A percentile compares a stretch with the other conserved stretches of the same genome.
phyloP scores from a whole-genome alignment of 2,888 invertebrate species.

The Cantharis flavilabris region DNA sequence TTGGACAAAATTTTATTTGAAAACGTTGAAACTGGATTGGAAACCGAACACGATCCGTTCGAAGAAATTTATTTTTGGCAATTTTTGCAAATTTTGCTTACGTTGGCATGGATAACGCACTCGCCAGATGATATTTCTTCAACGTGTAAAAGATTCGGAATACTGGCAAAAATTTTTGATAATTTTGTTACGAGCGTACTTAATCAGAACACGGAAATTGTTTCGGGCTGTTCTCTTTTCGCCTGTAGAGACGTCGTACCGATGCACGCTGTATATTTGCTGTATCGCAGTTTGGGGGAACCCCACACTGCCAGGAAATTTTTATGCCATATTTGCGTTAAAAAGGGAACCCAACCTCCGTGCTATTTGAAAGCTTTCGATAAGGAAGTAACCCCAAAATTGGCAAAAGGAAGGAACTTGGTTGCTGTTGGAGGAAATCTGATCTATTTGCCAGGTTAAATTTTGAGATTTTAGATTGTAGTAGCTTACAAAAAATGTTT shows the following conservation, averaged over 20 bases:
- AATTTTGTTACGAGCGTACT: conserved; percentile 59
- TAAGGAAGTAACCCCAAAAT: conserved; percentile 6
- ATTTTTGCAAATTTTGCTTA: conserved; percentile 61
- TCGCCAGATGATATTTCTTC: conserved; percentile 50
- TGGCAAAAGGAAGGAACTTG: conserved; percentile 39
- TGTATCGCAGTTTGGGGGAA: conserved; percentile 58
- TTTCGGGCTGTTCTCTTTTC: conserved; percentile 32
- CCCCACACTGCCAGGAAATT: conserved; percentile 52
- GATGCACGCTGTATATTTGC: conserved; percentile 54
- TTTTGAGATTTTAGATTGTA: neutral
- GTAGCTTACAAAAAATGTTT: neutral
- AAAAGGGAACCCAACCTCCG: conserved; percentile 19
- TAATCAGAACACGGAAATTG: conserved; percentile 53
- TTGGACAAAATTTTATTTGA: conserved; percentile 58
- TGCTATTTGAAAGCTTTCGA: conserved; percentile 15
- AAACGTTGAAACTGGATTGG: conserved; percentile 58
- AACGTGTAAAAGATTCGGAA: conserved; percentile 55
- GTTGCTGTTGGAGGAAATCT: conserved; percentile 41
- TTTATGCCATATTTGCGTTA: conserved; percentile 15
- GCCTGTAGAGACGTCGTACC: conserved; percentile 52
- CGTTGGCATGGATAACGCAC: conserved; percentile 59
- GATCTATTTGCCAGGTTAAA: conserved; percentile 37
- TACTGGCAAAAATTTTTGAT: conserved; percentile 59
- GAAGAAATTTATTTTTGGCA: conserved; percentile 68
- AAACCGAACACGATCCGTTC: conserved; percentile 60